Evolutionary conservation across 1,140 invertebrate genomes (phyloP).

Genomic region (Linepithema humile): DNA sequence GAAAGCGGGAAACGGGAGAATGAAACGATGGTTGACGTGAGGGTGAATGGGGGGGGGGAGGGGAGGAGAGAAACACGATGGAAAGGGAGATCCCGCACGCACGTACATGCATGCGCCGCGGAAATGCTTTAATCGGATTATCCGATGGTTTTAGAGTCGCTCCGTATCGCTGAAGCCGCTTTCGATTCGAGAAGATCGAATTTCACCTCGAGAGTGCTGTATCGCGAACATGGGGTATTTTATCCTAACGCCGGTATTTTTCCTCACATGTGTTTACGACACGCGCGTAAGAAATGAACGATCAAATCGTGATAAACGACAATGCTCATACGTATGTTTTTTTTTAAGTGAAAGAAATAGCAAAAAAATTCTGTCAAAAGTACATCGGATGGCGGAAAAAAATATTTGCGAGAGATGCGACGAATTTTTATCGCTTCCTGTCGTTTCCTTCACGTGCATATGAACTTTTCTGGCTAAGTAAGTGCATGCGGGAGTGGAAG

Average conservation of each 20-base stretch:
- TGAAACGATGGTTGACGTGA: background rate
- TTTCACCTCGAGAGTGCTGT: constrained; percentile 55
- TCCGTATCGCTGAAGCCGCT: constrained; percentile 48
- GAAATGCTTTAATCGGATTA: constrained; percentile 80
- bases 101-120: constrained; percentile 73
- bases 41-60: background rate
- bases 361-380: background rate
- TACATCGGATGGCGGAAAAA: background rate
- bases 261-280: background rate
- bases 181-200: constrained; percentile 63
- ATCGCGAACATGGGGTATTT: constrained; percentile 10
- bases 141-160: constrained; percentile 73
- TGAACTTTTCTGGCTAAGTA: constrained; percentile 46
- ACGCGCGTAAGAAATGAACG: background rate
- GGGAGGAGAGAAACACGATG: constrained; percentile 7
- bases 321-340: no score
- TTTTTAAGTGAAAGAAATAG: no score
- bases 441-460: constrained; percentile 2
- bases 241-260: constrained; percentile 32
- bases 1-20: constrained; percentile 32
- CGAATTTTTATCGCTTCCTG: constrained; percentile 39
- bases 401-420: constrained; percentile 21
- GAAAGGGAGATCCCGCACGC: constrained; percentile 47
- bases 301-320: background rate
- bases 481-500: constrained; percentile 29